A percentile compares a stretch with the other conserved stretches of the same genome.
Evolutionary conservation across 2,113 vertebrate genomes (phyloP).

Genomic region (Sphyrna mokarran): DNA sequence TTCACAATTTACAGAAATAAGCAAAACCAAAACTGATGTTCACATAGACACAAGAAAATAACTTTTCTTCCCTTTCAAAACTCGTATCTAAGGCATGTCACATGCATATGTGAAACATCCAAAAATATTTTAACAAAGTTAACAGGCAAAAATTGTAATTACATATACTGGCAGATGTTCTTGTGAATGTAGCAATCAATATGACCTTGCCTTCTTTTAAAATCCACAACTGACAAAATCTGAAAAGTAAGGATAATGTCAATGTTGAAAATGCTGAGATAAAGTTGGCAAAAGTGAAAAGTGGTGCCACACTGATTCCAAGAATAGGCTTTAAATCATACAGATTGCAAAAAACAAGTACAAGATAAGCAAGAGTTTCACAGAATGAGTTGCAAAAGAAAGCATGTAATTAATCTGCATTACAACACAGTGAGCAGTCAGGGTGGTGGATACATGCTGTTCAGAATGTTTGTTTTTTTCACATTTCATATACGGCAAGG

Average conservation of each 20-base stretch:
- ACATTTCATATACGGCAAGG: not conserved
- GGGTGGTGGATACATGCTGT: not conserved
- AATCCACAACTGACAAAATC: not conserved
- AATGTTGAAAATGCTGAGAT: not conserved
- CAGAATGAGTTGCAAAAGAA: not conserved
- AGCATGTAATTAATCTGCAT: not conserved
- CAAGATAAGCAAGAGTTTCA: not conserved
- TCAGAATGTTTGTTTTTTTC: not conserved
- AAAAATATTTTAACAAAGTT: not conserved
- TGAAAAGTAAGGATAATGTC: not conserved
- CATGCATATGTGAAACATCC: not conserved
- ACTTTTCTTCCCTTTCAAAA: not conserved
- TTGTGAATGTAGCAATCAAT: not conserved
- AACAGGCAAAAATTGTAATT: not conserved
- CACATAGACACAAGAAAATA: not conserved
- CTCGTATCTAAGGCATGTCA: not conserved
- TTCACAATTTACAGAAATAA: not conserved
- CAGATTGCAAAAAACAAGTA: not conserved
- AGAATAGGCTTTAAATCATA: not conserved
- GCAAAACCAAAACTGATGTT: not conserved
- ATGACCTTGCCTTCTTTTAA: not conserved
- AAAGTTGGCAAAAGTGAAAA: not conserved
- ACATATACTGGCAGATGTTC: not conserved
- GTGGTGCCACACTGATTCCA: not conserved
- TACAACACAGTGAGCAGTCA: not conserved